Evolutionary conservation across 2,797 vertebrate species (phyloP), one percentile per base, ranked within the genome.

Genomic region (Florisuga fusca): DNA sequence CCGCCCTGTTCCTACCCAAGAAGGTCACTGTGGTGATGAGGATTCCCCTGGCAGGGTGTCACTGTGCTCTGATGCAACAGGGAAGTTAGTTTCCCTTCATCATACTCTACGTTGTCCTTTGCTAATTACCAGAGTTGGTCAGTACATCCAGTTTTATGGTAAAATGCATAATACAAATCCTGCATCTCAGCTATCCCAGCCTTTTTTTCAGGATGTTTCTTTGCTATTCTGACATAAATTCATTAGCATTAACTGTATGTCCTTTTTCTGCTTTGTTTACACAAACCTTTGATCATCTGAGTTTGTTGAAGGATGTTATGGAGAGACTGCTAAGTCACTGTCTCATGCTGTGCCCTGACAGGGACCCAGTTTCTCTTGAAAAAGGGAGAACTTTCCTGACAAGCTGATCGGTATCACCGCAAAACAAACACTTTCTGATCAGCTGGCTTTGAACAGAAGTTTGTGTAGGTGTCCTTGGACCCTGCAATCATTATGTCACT

Each of bases 31-130:
- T 19, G 46, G 41, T 3, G 66, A 7, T 48, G 68, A 38, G 16
- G n/a, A 3, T 1, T 27, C 53, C 45, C 13, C 0, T 25, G 1
- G 0, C 3, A 1, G 21, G 21, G 20, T 21, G 0, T 38, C 25
- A 29, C 26, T 19, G 45, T 43, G 57, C 33, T 16, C 51, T 10
- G 18, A 27, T 48, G 38, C 10, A 3, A 0, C 22, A 55, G 15
- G 9, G 18, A 43, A 46, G 9, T 46, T 43, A 13, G 33, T 1
- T 9, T n/a, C 31, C 51, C n/a, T 43, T n/a, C 34, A 4, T 50
- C 18, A 1, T 19, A 7, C 8, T 26, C 21, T 11, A 12, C 4
- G 43, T 1, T 26, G 23, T 3, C 6, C 23, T 46, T 46, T 61
- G 25, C 21, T 57, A 7, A 3, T 10, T 15, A 3, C 26, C 34